A percentile compares a stretch with the other conserved stretches of the same genome.
phyloP scores from a whole-genome alignment of 2,797 vertebrate species.

The Rallus crepitans region DNA sequence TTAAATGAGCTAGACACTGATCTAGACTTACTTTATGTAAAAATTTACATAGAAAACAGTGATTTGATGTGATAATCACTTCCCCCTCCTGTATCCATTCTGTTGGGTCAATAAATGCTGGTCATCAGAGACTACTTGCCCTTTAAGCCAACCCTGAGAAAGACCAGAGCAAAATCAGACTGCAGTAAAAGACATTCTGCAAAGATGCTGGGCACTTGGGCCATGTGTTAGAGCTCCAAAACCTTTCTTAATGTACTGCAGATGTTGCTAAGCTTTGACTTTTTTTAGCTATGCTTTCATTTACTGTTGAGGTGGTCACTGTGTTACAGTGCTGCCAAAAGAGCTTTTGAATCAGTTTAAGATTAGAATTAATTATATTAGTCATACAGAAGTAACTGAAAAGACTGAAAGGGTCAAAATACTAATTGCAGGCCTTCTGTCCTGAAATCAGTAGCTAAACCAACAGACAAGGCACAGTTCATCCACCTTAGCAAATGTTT shows the following conservation, averaged over 20 bases:
- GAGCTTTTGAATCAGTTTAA: neutral
- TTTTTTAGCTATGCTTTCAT: slow-evolving; percentile 26
- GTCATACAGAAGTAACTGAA: neutral
- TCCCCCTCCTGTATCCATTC: neutral
- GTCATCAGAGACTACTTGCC: neutral
- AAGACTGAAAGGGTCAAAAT: neutral
- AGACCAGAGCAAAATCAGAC: slow-evolving; percentile 42
- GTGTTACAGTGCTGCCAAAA: neutral
- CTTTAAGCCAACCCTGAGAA: slow-evolving; percentile 38
- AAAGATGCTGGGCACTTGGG: slow-evolving; percentile 6
- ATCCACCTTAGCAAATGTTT: neutral
- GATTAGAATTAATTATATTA: neutral
- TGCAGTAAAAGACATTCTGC: slow-evolving; percentile 36
- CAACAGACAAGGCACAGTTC: neutral
- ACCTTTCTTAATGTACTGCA: slow-evolving; percentile 56
- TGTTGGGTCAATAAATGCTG: neutral
- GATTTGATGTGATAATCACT: neutral
- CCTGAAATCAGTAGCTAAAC: neutral
- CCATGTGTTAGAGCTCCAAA: slow-evolving; percentile 36
- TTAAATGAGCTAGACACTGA: neutral
- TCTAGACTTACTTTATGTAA: neutral
- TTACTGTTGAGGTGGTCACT: slow-evolving; percentile 25
- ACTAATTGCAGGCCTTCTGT: neutral
- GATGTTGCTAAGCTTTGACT: slow-evolving; percentile 50
- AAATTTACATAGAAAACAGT: slow-evolving; percentile 6